Conservation (phyloP, 2,888 invertebrate genomes). For the Chydorus sphaericus region DNA sequence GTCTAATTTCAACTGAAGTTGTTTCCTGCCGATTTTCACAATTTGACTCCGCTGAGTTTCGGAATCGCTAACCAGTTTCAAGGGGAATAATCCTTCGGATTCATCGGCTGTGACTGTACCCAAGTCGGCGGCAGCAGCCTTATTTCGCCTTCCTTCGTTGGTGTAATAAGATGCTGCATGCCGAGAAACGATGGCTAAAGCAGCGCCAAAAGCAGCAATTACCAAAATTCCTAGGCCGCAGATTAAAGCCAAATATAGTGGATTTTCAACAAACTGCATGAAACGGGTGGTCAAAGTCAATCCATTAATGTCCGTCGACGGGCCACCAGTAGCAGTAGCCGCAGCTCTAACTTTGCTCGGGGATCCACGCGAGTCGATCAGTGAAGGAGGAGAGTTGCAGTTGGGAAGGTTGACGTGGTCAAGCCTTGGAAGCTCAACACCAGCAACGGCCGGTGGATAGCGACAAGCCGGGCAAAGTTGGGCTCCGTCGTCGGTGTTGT, state of each 20-base stretch:
- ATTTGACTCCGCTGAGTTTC: neutral
- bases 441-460: slow-evolving; percentile 17
- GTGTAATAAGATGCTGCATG: slow-evolving; percentile 63
- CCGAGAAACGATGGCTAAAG: slow-evolving; percentile 12
- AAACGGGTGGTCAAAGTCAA: neutral
- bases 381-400: slow-evolving; percentile 5
- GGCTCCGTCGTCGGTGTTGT: slow-evolving; percentile 17
- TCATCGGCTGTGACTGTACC: neutral
- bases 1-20: neutral
- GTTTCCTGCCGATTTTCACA: neutral
- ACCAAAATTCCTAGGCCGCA: neutral
- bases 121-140: neutral
- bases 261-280: neutral
- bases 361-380: slow-evolving; percentile 4
- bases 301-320: neutral
- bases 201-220: slow-evolving; percentile 4
- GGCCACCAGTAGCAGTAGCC: neutral
- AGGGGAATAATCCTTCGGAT: neutral
- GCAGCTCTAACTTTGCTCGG: neutral
- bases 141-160: slow-evolving; percentile 37
- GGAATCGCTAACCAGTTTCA: neutral
- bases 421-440: slow-evolving; percentile 18
- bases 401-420: slow-evolving; percentile 18
- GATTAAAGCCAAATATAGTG: slow-evolving; percentile 6
- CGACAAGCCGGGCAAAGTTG: slow-evolving; percentile 18